These are phyloP conservation scores for Salvelinus alpinus DNA, from an alignment of 2,113 vertebrate genomes.

Conservation along the genomic window DNA sequence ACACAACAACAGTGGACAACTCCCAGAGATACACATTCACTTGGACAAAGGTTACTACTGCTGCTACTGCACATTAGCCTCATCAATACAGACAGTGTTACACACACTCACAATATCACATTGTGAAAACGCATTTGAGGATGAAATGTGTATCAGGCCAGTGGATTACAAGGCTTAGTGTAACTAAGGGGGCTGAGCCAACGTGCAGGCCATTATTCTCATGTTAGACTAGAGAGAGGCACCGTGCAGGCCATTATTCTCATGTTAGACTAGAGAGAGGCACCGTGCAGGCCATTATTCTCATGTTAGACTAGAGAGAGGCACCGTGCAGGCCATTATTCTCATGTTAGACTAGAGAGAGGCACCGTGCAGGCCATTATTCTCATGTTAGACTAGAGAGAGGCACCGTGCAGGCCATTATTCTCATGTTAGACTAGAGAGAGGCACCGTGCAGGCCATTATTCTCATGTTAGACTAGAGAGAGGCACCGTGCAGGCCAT, in stretches of 20 bases:
- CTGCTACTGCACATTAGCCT: no score
- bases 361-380: not conserved
- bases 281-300: no score
- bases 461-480: no score
- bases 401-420: no score
- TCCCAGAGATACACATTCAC: not conserved
- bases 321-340: conserved; percentile 8
- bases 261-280: no score
- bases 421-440: no score
- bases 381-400: no score
- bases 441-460: no score
- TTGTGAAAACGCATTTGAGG: conserved; percentile 26
- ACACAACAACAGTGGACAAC: not conserved
- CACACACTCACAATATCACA: not conserved
- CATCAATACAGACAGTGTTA: not conserved
- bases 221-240: no score
- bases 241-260: no score
- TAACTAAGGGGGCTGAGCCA: not conserved
- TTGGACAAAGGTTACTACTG: not conserved
- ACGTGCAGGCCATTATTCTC: not conserved
- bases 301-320: not conserved
- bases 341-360: conserved; percentile 4
- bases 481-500: not conserved
- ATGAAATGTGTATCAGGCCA: conserved; percentile 7
- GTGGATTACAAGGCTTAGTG: conserved; percentile 22